These are phyloP conservation scores for Psilopogon haemacephalus DNA, from an alignment of 2,113 vertebrate species.

Conservation along the genomic window DNA sequence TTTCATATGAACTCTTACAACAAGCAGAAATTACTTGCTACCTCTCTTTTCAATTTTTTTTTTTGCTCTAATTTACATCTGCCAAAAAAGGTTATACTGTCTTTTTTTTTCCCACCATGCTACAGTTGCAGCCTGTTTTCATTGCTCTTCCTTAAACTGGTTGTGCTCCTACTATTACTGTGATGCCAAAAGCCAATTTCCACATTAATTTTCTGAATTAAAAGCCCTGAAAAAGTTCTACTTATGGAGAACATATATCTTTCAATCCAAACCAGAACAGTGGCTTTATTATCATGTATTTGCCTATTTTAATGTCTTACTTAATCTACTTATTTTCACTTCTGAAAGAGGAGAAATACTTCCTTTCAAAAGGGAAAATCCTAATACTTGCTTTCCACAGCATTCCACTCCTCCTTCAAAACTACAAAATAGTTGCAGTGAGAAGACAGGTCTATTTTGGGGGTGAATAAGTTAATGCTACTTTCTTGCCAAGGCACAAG, in stretches of 20 bases:
- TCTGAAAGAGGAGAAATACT: background rate
- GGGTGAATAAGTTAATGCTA: background rate
- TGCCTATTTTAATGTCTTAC: background rate
- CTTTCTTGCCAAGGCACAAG: background rate
- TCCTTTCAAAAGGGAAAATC: background rate
- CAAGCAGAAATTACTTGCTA: background rate
- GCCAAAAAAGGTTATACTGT: background rate
- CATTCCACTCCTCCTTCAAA: background rate
- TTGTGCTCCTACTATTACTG: background rate
- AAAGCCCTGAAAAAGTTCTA: background rate
- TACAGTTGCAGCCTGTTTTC: background rate
- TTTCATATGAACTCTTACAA: background rate
- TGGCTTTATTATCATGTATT: background rate
- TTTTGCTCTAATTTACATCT: background rate
- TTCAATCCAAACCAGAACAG: background rate
- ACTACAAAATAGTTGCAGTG: background rate
- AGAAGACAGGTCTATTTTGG: accelerated
- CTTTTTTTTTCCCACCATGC: background rate
- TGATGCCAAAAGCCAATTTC: background rate
- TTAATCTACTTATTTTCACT: background rate
- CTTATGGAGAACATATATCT: background rate
- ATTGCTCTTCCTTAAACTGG: background rate
- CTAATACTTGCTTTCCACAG: background rate
- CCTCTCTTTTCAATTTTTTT: background rate
- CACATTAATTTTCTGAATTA: background rate